These are phyloP conservation scores for Nephrotoma guestfalica DNA, from an alignment of 2,888 invertebrate genomes.

Conservation along the genomic window DNA sequence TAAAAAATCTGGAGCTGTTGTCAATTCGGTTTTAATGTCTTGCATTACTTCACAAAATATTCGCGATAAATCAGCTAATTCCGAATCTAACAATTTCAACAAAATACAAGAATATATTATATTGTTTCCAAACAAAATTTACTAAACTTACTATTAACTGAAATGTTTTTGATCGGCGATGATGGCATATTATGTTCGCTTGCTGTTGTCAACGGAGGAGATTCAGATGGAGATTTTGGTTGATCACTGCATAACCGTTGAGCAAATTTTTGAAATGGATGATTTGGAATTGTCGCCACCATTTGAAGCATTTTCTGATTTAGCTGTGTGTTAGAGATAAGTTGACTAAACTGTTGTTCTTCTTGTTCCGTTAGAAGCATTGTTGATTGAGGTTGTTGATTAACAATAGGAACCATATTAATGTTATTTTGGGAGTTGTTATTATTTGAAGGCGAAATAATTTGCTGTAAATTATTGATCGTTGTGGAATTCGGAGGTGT, in stretches of 20 bases:
- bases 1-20: conserved; percentile 23
- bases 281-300: conserved; percentile 24
- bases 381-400: conserved; percentile 13
- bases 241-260: conserved; percentile 30
- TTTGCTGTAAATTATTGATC: not conserved
- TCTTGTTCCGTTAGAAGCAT: conserved; percentile 10
- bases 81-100: conserved; percentile 9
- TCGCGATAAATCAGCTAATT: conserved; percentile 23
- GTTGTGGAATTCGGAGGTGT: not conserved
- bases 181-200: conserved; percentile 16
- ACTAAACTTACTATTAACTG: not conserved
- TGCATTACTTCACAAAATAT: conserved; percentile 20
- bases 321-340: conserved; percentile 19
- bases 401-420: conserved; percentile 10
- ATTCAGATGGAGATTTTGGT: conserved; percentile 33
- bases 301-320: conserved; percentile 26
- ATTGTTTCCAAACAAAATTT: not conserved
- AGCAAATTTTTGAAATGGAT: conserved; percentile 20
- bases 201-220: conserved; percentile 17
- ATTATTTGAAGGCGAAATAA: not conserved
- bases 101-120: not conserved
- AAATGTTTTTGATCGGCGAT: conserved; percentile 16
- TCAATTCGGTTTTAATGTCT: conserved; percentile 18
- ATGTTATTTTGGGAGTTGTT: not conserved
- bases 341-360: conserved; percentile 20